A percentile compares a stretch with the other conserved stretches of the same genome.
Conservation (phyloP, 92 coral and sea anemone species). For the Epizoanthus stellaris region DNA sequence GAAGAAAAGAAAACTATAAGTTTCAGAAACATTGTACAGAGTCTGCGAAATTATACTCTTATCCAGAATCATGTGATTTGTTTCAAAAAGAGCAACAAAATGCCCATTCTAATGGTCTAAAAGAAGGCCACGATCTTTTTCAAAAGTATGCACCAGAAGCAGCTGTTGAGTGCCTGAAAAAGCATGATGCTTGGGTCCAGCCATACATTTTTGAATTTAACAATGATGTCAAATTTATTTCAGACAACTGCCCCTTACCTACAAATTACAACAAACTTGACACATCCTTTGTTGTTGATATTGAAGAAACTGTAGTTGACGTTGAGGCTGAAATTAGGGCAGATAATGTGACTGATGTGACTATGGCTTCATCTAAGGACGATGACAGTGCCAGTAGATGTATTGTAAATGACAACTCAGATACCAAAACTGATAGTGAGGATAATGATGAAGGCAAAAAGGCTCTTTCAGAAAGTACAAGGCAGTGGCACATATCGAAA, state of each 20-base stretch:
- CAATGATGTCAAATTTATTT: conserved; percentile 9
- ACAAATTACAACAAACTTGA: conserved; percentile 29
- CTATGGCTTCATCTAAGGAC: conserved; percentile 4
- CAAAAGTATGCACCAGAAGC: conserved; percentile 21
- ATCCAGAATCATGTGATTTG: conserved; percentile 31
- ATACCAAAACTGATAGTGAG: conserved; percentile 1
- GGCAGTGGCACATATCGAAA: conserved; percentile 21
- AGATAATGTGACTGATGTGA: too few species aligned
- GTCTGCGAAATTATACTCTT: neutral
- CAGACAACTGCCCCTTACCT: conserved; percentile 31
- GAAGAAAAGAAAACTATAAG: conserved; percentile 22
- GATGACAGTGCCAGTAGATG: neutral
- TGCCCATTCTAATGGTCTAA: conserved; percentile 22
- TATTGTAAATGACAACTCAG: conserved; percentile 6
- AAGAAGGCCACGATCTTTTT: conserved; percentile 17
- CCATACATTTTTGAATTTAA: conserved; percentile 30
- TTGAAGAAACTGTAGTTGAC: neutral
- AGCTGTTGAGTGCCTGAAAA: conserved; percentile 28
- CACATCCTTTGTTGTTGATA: conserved; percentile 23
- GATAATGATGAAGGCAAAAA: neutral
- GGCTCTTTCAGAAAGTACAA: neutral
- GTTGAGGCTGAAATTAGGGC: neutral
- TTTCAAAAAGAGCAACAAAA: conserved; percentile 38
- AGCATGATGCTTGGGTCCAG: conserved; percentile 12
- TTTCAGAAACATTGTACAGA: conserved; percentile 17